Conservation (phyloP, 2,888 invertebrate species). For the Agonopterix alstromeriana region DNA sequence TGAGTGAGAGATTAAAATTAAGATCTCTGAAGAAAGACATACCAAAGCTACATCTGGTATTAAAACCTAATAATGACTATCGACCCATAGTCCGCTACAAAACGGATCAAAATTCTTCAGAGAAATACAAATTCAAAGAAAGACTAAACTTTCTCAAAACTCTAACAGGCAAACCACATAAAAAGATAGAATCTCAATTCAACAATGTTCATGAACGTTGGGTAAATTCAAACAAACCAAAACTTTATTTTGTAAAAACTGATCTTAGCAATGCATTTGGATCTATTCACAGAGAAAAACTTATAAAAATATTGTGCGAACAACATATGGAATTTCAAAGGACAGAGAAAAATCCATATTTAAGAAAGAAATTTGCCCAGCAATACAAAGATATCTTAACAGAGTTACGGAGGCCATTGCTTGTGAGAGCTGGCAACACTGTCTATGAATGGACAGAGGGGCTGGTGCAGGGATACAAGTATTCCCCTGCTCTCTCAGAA, state of each 20-base stretch:
- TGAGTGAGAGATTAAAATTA: conserved; percentile 27
- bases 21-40: conserved; percentile 38
- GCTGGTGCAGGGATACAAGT: conserved; percentile 66
- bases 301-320: conserved; percentile 47
- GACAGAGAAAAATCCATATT: conserved; percentile 30
- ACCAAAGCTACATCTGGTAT: conserved; percentile 54
- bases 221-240: conserved; percentile 44
- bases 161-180: conserved; percentile 28
- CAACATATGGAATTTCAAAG: conserved; percentile 38
- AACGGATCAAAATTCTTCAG: conserved; percentile 27
- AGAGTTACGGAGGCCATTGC: conserved; percentile 53
- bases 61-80: conserved; percentile 51
- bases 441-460: conserved; percentile 66
- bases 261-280: conserved; percentile 72
- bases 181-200: conserved; percentile 46
- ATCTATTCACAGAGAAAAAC: conserved; percentile 47
- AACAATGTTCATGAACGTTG: conserved; percentile 37
- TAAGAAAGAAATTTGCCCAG: conserved; percentile 44
- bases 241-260: conserved; percentile 62
- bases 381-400: conserved; percentile 47
- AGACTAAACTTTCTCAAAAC: conserved; percentile 43
- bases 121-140: conserved; percentile 53
- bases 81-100: conserved; percentile 63
- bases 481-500: conserved; percentile 68
- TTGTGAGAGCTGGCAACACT: conserved; percentile 62